Conservation (phyloP, 2,113 vertebrate species). For the Grallaria varia region DNA sequence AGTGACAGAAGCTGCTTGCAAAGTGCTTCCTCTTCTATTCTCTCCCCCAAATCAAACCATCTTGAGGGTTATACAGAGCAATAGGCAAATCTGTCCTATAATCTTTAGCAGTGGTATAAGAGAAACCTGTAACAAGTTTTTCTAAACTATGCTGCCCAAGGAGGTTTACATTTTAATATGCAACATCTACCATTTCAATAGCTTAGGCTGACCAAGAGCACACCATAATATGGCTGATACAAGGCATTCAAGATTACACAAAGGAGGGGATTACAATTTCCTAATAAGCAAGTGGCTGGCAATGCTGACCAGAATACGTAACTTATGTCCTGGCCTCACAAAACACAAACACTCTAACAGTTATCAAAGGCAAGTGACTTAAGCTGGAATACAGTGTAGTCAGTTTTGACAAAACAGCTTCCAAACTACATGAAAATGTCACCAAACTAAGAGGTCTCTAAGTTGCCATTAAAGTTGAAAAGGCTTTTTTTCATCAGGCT, state of each 20-base stretch:
- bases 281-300: background rate
- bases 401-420: background rate
- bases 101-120: background rate
- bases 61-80: background rate
- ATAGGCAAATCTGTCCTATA: background rate
- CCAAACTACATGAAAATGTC: background rate
- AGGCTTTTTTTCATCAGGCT: background rate
- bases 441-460: background rate
- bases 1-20: background rate
- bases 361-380: background rate
- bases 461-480: background rate
- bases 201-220: background rate
- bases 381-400: background rate
- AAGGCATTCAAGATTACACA: background rate
- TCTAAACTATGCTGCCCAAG: background rate
- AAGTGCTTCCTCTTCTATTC: background rate
- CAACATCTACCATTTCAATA: background rate
- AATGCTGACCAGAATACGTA: background rate
- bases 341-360: background rate
- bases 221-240: background rate
- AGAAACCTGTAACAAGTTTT: background rate
- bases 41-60: background rate
- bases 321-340: background rate
- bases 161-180: background rate
- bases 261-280: background rate